Evolutionary conservation across 2,888 invertebrate species (phyloP), one percentile per base, ranked within the genome.

Genomic region (Lasioglossum vierecki): DNA sequence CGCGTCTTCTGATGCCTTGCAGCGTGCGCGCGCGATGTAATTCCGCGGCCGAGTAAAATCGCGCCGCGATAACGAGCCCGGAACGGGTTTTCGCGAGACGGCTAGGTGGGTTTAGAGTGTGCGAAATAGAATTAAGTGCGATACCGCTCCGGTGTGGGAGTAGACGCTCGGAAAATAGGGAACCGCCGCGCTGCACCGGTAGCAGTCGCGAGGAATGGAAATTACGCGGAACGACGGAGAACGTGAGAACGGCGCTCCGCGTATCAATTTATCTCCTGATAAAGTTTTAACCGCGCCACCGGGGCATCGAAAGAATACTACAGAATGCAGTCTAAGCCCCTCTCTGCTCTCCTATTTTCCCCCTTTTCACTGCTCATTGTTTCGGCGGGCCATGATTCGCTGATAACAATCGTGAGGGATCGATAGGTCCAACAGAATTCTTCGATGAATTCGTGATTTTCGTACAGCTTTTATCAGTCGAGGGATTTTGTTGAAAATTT

Each of bases 61-160:
- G 74, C 84, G 77, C 53, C 41, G 77, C 75, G 75, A 83, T 84
- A 84, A 84, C 84, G 84, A 84, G 84, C 73, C 44, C 60, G 80
- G 46, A 78, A 77, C 60, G 73, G 74, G 74, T 70, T 77, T 75
- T 75, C 70, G 84, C 79, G 49, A 39, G 35, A 22, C 68, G 76
- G 63, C 30, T 57, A 68, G 79, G 68, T 78, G 57, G 57, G 49
- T 83, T 49, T 44, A 26, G 77, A 74, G 76, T 77, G 60, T 35
- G 77, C 83, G 84, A 84, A 83, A 84, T 84, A 84, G 83, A 84
- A 84, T 84, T 84, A 84, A 84, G 74, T 78, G 77, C 49, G 83
- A 49, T 49, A 30, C 63, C 44, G 46, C 18, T 41, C 5, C 63
- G 44, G 46, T 15, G 73, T 22, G 30, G 18, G 53, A 35, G 77